Conservation (phyloP, 2,888 invertebrate species). For the Capitulum mitella region DNA sequence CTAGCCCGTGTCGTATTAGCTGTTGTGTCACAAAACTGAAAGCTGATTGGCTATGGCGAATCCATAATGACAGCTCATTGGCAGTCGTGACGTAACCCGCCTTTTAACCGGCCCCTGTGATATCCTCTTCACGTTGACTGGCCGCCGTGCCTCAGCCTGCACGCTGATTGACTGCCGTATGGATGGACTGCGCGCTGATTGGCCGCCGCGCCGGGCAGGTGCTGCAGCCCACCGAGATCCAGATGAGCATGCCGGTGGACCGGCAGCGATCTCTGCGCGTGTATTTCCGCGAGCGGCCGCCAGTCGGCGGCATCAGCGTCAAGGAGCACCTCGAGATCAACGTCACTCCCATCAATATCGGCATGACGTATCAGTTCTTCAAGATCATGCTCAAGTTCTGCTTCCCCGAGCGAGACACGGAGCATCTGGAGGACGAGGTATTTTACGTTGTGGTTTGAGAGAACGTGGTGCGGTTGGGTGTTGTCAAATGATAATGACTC, state of each 20-base stretch:
- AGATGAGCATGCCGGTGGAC: slow-evolving; percentile 82
- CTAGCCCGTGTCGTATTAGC: too few relatives aligned
- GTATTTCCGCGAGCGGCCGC: slow-evolving; percentile 90
- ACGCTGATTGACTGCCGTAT: background rate
- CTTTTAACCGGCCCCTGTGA: too few relatives aligned
- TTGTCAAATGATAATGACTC: too few relatives aligned
- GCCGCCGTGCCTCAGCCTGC: background rate
- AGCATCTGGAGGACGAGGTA: slow-evolving; percentile 62
- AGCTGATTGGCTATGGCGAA: too few relatives aligned
- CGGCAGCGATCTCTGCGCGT: slow-evolving; percentile 85
- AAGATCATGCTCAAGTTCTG: slow-evolving; percentile 95
- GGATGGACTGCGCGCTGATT: background rate
- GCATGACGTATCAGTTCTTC: slow-evolving; percentile 92
- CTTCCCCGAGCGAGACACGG: slow-evolving; percentile 87
- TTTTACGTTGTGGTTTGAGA: too few relatives aligned
- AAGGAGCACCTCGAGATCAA: slow-evolving; percentile 99
- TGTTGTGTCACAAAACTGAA: too few relatives aligned
- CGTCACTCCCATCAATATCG: slow-evolving; percentile 85
- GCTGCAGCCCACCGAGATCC: slow-evolving; percentile 66
- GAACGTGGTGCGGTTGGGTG: background rate
- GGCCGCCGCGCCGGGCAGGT: slow-evolving; percentile 46
- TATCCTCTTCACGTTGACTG: too few relatives aligned
- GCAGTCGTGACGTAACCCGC: too few relatives aligned
- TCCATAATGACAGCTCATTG: too few relatives aligned
- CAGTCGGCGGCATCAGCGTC: slow-evolving; percentile 97